Conservation (phyloP, 2,797 vertebrate genomes). For the Oryzias sinensis region DNA sequence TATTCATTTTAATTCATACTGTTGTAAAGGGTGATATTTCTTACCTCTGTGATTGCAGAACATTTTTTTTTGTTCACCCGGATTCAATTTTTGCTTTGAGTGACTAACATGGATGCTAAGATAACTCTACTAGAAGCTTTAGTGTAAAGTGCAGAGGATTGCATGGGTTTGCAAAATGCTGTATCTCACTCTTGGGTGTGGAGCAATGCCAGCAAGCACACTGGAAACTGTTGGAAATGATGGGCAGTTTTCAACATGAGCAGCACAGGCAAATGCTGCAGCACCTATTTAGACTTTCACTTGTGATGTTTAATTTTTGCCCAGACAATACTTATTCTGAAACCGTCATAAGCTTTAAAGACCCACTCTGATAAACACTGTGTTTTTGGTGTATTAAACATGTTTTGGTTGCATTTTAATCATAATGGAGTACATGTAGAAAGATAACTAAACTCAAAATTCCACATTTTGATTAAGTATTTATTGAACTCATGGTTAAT, state of each 20-base stretch:
- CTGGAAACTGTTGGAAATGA: conserved; percentile 49
- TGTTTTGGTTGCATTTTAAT: too few species aligned
- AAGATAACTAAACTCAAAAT: too few species aligned
- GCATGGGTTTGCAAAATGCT: conserved; percentile 44
- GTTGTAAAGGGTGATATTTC: conserved; percentile 10
- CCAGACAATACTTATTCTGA: too few species aligned
- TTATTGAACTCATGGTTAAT: too few species aligned
- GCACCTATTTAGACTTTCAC: background rate
- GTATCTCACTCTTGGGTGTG: conserved; percentile 61
- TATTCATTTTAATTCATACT: conserved; percentile 40
- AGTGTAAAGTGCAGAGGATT: conserved; percentile 57
- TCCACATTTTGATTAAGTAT: too few species aligned
- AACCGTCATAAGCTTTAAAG: too few species aligned
- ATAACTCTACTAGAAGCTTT: conserved; percentile 36
- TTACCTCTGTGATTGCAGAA: conserved; percentile 20
- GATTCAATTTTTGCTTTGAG: conserved; percentile 37
- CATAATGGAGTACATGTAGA: too few species aligned
- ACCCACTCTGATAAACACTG: too few species aligned
- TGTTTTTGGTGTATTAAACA: too few species aligned
- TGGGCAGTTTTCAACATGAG: conserved; percentile 48
- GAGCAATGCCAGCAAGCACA: conserved; percentile 58
- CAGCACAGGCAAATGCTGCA: conserved; percentile 32
- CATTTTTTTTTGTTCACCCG: conserved; percentile 25
- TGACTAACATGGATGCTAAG: conserved; percentile 48
- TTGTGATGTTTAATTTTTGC: too few species aligned